Evolutionary conservation across 2,797 vertebrate species (phyloP).

Genomic region (Sorex maritimensis): DNA sequence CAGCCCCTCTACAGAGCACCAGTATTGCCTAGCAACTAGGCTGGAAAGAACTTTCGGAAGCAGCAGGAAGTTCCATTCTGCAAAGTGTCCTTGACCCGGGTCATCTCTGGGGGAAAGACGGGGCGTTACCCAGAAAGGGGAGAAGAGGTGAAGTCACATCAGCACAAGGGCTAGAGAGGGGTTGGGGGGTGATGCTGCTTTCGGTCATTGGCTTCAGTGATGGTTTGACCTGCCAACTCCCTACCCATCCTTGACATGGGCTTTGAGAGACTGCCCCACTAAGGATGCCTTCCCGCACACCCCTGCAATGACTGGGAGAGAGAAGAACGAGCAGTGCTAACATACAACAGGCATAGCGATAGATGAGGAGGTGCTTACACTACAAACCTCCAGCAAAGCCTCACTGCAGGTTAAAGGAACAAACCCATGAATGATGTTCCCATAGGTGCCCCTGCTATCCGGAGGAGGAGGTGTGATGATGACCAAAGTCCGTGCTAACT

Average conservation of each 20-base stretch:
- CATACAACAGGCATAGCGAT: background rate
- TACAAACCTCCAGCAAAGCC: background rate
- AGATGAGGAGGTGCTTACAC: background rate
- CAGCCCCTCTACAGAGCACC: conserved; percentile 88
- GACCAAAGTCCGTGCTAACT: background rate
- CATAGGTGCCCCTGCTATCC: no score
- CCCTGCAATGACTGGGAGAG: background rate
- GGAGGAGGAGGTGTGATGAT: no score
- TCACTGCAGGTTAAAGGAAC: background rate
- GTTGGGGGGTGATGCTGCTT: no score
- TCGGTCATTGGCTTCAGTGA: no score
- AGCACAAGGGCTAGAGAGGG: no score
- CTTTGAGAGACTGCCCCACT: background rate
- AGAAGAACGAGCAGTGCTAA: background rate
- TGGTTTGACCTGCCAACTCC: no score
- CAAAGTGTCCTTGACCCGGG: conserved; percentile 46
- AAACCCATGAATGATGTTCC: no score
- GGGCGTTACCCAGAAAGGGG: background rate
- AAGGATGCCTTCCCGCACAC: background rate
- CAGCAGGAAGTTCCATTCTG: conserved; percentile 62
- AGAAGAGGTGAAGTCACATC: background rate
- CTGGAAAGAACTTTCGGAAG: conserved; percentile 69
- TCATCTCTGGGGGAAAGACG: background rate
- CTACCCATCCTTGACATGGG: background rate
- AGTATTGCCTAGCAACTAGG: conserved; percentile 91